phyloP scores from a whole-genome alignment of 1,140 invertebrate genomes.

The Atta texana region DNA sequence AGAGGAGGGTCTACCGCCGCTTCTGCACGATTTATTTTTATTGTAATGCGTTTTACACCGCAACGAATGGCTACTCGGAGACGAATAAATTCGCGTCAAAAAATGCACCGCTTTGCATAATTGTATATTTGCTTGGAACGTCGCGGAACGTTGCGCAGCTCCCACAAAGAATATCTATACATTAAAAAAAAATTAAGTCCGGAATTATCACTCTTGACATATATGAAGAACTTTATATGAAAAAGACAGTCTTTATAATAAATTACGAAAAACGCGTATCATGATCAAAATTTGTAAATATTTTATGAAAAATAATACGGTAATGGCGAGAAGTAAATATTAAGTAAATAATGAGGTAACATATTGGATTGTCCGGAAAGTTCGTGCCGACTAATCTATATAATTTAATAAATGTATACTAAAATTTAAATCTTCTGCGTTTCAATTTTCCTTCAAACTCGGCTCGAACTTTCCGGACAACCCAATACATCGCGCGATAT shows the following conservation, averaged over 20 bases:
- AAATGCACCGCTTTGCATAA: constrained; percentile 56
- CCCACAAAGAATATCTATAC: not conserved
- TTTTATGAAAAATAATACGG: not conserved
- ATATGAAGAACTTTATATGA: not conserved
- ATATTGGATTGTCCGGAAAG: too few species aligned
- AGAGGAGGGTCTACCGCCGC: constrained; percentile 4
- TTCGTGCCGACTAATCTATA: too few species aligned
- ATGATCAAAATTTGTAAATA: not conserved
- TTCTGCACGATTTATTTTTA: constrained; percentile 60
- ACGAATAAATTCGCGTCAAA: constrained; percentile 51
- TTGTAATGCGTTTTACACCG: constrained; percentile 29
- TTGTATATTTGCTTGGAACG: constrained; percentile 36
- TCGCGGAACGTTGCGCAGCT: not conserved
- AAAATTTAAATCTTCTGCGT: too few species aligned
- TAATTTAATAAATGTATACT: too few species aligned
- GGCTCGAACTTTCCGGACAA: too few species aligned
- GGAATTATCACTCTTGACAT: not conserved
- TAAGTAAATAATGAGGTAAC: constrained; percentile 25
- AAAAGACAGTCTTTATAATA: not conserved
- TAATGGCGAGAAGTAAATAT: not conserved
- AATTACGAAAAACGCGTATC: not conserved
- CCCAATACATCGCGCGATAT: not conserved
- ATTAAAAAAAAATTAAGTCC: not conserved
- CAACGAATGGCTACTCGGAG: not conserved
- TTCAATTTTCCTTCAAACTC: too few species aligned